These are phyloP conservation scores for Todiramphus saurophagus DNA, from an alignment of 2,113 vertebrate species.

Conservation along the genomic window DNA sequence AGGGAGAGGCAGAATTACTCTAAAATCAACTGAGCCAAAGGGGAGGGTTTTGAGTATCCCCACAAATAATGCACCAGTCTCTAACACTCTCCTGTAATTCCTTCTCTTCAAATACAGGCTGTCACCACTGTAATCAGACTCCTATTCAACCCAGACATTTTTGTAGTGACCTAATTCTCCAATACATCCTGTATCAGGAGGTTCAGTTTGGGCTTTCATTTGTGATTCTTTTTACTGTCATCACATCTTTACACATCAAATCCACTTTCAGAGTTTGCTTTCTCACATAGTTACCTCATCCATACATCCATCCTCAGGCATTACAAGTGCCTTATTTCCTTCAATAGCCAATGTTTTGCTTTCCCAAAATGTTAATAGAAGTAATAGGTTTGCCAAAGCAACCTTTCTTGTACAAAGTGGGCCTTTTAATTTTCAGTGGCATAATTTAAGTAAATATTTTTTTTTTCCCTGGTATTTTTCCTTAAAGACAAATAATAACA, in stretches of 20 bases:
- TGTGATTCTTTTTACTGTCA: neutral
- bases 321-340: neutral
- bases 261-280: neutral
- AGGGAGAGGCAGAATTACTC: neutral
- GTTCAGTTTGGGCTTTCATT: neutral
- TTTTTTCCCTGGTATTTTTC: neutral
- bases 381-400: neutral
- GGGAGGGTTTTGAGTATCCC: neutral
- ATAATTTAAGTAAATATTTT: neutral
- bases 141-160: slow-evolving; percentile 31
- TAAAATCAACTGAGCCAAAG: neutral
- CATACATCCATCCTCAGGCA: neutral
- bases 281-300: neutral
- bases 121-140: slow-evolving; percentile 38
- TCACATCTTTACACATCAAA: slow-evolving; percentile 4
- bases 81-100: neutral
- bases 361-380: neutral
- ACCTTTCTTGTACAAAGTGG: neutral
- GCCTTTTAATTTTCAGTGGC: neutral
- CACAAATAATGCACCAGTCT: neutral
- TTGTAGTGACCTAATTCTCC: slow-evolving; percentile 21
- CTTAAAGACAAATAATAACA: neutral
- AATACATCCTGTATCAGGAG: neutral
- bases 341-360: neutral
- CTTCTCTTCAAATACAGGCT: neutral